A percentile compares a stretch with the other conserved stretches of the same genome.
Evolutionary conservation across 2,797 vertebrate species (phyloP).

Genomic region (Hybognathus amarus): DNA sequence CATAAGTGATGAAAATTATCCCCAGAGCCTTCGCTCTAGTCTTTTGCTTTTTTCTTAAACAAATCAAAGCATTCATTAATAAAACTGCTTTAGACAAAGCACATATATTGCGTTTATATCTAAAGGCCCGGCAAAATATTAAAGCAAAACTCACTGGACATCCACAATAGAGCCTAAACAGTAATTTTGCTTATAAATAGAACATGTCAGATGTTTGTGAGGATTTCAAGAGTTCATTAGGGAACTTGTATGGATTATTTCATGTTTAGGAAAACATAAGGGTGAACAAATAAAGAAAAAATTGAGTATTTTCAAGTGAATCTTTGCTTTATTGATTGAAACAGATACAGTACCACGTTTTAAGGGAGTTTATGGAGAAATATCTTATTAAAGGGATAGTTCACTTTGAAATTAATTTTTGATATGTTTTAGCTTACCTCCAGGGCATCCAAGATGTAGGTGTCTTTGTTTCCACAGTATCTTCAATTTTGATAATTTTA

Average conservation of each 20-base stretch:
- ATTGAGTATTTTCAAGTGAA: background rate
- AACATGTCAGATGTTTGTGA: background rate
- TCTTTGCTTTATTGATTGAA: background rate
- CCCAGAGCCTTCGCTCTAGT: background rate
- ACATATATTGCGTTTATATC: too few species aligned
- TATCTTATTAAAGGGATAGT: too few species aligned
- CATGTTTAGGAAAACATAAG: background rate
- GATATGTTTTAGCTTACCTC: too few species aligned
- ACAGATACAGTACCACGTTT: background rate
- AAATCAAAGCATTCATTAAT: constrained; percentile 22
- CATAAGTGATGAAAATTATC: constrained; percentile 44
- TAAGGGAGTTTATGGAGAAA: background rate
- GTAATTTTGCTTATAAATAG: background rate
- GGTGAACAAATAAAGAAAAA: background rate
- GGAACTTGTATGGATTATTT: background rate
- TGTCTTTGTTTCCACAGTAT: too few species aligned
- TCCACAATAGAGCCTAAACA: background rate
- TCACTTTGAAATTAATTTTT: too few species aligned
- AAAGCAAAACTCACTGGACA: background rate
- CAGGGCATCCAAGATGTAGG: too few species aligned
- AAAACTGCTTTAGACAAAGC: constrained; percentile 6
- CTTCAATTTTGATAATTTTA: too few species aligned
- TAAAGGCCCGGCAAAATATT: background rate
- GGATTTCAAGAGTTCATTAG: background rate
- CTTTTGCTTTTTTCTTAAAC: constrained; percentile 8